phyloP scores from a whole-genome alignment of 1,140 invertebrate species.

The Mycetomoellerius zeteki region DNA sequence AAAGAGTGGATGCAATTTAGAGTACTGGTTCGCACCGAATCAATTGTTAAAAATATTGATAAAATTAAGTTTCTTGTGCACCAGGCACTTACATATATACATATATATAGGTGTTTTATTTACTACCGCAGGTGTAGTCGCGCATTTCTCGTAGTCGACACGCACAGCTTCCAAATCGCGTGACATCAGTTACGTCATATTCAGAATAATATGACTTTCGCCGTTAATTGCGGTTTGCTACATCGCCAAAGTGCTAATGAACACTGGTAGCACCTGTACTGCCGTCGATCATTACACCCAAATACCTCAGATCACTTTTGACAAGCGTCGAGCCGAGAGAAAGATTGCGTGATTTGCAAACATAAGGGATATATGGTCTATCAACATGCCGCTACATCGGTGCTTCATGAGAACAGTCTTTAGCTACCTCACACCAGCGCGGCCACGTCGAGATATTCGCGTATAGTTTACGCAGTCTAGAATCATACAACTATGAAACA shows the following conservation, averaged over 20 bases:
- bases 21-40: no score
- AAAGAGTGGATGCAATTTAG: no score
- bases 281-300: slow-evolving; percentile 61
- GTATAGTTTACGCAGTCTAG: slow-evolving; percentile 41
- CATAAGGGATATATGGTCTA: slow-evolving; percentile 67
- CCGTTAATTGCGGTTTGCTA: slow-evolving; percentile 48
- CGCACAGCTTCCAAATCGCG: slow-evolving; percentile 56
- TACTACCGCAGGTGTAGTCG: slow-evolving; percentile 16
- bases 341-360: slow-evolving; percentile 72
- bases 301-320: slow-evolving; percentile 64
- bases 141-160: slow-evolving; percentile 38
- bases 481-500: slow-evolving; percentile 56
- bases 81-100: background rate
- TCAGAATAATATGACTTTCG: slow-evolving; percentile 37
- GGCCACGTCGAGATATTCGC: slow-evolving; percentile 52
- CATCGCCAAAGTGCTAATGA: slow-evolving; percentile 64
- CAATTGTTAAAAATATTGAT: background rate
- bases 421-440: slow-evolving; percentile 14
- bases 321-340: slow-evolving; percentile 48
- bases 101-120: slow-evolving; percentile 21
- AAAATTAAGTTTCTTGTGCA: background rate
- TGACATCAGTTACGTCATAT: slow-evolving; percentile 50
- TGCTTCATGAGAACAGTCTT: slow-evolving; percentile 38
- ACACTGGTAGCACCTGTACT: slow-evolving; percentile 69
- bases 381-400: slow-evolving; percentile 45